Evolutionary conservation across 2,888 invertebrate species (phyloP).

Genomic region (Rhodophaea formosa): DNA sequence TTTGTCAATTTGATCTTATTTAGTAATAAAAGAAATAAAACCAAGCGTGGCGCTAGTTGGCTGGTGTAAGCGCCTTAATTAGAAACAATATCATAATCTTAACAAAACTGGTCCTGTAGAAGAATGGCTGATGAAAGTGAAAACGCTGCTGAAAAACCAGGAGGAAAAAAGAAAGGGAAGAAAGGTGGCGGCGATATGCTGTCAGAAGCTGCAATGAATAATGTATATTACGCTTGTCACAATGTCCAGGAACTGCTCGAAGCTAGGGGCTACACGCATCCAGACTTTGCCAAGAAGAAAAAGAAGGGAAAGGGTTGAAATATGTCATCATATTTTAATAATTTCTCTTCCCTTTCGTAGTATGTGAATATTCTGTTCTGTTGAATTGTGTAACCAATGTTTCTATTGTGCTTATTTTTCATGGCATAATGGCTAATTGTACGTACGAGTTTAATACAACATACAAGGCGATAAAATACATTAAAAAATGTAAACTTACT

Average conservation of each 20-base stretch:
- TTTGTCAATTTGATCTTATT: too few species aligned
- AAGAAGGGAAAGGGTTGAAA: slow-evolving; percentile 85
- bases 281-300: slow-evolving; percentile 92
- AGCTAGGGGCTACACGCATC: slow-evolving; percentile 94
- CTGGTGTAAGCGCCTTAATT: too few species aligned
- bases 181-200: slow-evolving; percentile 90
- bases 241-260: slow-evolving; percentile 94
- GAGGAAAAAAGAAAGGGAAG: slow-evolving; percentile 78
- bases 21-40: too few species aligned
- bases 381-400: not conserved
- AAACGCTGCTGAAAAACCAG: slow-evolving; percentile 71
- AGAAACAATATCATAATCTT: too few species aligned
- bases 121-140: slow-evolving; percentile 66
- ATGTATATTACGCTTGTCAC: slow-evolving; percentile 96
- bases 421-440: too few species aligned
- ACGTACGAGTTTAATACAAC: too few species aligned
- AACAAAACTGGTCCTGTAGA: too few species aligned
- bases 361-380: not conserved
- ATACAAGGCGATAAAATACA: too few species aligned
- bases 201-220: slow-evolving; percentile 95
- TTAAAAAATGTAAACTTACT: too few species aligned
- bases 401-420: not conserved
- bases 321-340: not conserved
- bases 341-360: not conserved
- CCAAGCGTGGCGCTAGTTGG: too few species aligned